A percentile compares a stretch with the other conserved stretches of the same genome.
Conservation (phyloP, 2,113 vertebrate genomes). For the Desmodus rotundus region DNA sequence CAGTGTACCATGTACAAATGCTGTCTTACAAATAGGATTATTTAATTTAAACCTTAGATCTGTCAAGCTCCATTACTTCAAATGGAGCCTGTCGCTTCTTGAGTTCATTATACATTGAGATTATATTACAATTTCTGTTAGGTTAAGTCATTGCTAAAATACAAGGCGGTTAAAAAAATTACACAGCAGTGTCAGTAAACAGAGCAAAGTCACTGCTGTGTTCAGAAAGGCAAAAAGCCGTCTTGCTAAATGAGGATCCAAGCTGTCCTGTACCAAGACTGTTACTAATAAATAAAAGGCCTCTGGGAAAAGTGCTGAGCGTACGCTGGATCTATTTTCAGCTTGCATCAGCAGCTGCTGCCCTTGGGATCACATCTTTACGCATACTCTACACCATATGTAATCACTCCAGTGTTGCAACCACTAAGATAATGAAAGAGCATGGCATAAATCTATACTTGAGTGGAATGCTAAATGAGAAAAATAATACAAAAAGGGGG, state of each 20-base stretch:
- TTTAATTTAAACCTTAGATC: conserved; percentile 85
- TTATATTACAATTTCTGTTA: conserved; percentile 81
- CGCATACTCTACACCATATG: conserved; percentile 91
- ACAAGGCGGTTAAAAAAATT: conserved; percentile 78
- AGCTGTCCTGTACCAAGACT: conserved; percentile 83
- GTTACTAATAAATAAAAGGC: conserved; percentile 91
- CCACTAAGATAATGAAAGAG: conserved; percentile 91
- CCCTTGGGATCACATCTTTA: conserved; percentile 91
- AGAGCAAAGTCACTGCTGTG: conserved; percentile 84
- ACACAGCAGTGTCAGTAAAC: conserved; percentile 83
- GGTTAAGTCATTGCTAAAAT: conserved; percentile 77
- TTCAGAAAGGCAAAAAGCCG: conserved; percentile 85
- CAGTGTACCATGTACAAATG: conserved; percentile 79
- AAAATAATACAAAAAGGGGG: conserved; percentile 84
- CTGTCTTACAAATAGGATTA: conserved; percentile 85
- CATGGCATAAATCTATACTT: conserved; percentile 86
- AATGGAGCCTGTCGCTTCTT: conserved; percentile 80
- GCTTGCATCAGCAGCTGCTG: conserved; percentile 96
- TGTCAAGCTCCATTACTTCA: conserved; percentile 83
- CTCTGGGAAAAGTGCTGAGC: conserved; percentile 95
- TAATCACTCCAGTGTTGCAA: conserved; percentile 91
- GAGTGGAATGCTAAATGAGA: conserved; percentile 87
- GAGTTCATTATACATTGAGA: conserved; percentile 84
- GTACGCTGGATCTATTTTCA: conserved; percentile 94
- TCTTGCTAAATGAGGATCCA: conserved; percentile 85